These are phyloP conservation scores for Ashinkailepas kermadecensis DNA, from an alignment of 2,888 invertebrate species.

Conservation along the genomic window DNA sequence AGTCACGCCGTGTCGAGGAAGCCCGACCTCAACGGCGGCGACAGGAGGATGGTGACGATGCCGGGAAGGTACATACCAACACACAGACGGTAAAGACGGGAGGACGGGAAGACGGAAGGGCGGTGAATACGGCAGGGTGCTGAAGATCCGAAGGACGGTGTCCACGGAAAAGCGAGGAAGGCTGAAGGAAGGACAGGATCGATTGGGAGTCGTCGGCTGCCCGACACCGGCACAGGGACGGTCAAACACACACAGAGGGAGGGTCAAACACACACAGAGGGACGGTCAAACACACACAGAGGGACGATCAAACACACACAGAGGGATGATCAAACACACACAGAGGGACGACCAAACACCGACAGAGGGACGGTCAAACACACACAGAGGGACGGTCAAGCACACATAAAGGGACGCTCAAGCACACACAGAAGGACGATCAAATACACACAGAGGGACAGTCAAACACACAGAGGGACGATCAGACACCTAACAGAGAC, in stretches of 20 bases:
- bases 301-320: constrained; percentile 3
- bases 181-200: too few relatives aligned
- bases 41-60: too few relatives aligned
- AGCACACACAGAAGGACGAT: constrained; percentile 20
- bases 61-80: too few relatives aligned
- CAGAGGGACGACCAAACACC: not conserved
- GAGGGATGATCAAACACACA: not conserved
- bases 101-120: too few relatives aligned
- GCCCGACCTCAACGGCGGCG: too few relatives aligned
- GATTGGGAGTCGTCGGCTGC: not conserved
- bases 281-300: not conserved
- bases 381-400: not conserved
- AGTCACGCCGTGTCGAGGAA: too few relatives aligned
- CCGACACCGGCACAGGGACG: constrained; percentile 2
- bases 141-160: too few relatives aligned
- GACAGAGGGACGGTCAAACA: too few relatives aligned
- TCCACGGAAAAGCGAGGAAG: too few relatives aligned
- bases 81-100: too few relatives aligned
- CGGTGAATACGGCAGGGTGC: too few relatives aligned
- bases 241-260: constrained; percentile 5
- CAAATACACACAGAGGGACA: not conserved
- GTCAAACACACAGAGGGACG: not conserved
- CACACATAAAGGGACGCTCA: not conserved
- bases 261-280: not conserved
- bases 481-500: not conserved